Evolutionary conservation across 2,888 invertebrate species (phyloP).

Genomic region (Tachystola acroxantha): DNA sequence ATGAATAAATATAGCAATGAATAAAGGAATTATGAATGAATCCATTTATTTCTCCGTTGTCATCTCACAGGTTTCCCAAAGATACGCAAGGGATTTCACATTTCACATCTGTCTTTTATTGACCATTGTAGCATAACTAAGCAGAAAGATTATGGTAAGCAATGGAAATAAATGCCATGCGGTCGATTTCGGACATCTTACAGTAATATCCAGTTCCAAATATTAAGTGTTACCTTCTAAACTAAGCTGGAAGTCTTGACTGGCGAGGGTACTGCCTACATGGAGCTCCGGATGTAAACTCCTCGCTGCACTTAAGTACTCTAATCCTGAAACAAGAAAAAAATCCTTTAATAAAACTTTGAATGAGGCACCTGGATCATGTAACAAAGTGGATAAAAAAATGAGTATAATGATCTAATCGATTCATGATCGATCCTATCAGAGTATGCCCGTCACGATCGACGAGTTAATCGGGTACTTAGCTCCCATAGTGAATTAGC

Average conservation of each 20-base stretch:
- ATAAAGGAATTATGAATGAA: too few species aligned
- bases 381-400: constrained; percentile 1
- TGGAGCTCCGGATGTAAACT: constrained; percentile 80
- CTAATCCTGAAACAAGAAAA: constrained; percentile 57
- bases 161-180: too few species aligned
- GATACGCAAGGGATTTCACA: too few species aligned
- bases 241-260: constrained; percentile 93
- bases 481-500: constrained; percentile 8
- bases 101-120: too few species aligned
- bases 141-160: too few species aligned
- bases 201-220: background rate
- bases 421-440: constrained; percentile 10
- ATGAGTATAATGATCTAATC: constrained; percentile 10
- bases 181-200: too few species aligned
- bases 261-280: constrained; percentile 84
- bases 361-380: background rate
- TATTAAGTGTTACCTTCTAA: constrained; percentile 84
- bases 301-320: constrained; percentile 68
- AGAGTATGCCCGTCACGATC: constrained; percentile 11
- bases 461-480: constrained; percentile 10
- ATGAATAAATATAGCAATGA: too few species aligned
- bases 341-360: background rate
- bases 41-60: too few species aligned
- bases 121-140: too few species aligned
- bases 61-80: too few species aligned